Base-by-base conservation (phyloP, 2,888 invertebrate species). In the Perizoma flavofasciatum region DNA sequence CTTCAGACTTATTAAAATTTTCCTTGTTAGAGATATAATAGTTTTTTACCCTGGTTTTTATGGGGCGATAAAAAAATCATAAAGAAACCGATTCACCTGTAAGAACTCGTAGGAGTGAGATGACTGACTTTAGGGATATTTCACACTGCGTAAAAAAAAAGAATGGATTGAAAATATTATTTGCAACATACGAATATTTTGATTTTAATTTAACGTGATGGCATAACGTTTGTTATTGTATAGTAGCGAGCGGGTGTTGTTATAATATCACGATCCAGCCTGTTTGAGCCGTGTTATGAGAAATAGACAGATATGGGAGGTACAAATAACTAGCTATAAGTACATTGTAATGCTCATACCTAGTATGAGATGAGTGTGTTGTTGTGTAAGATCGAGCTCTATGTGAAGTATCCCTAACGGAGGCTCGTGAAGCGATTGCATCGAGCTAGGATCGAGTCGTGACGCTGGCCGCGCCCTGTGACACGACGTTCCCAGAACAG, bases 391-490 rank as follows among this genome's bases (percentile, higher is more conserved):
- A 4, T 6, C 43, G 8, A n/a, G 6, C 53, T 51, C 46, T 7
- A 7, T 63, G 52, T 55, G 47, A 34, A 63, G 49, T 46, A 68
- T 73, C 47, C 58, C 45, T 55, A 79, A 79, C 76, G 71, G 70
- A 62, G 61, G 74, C 73, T 81, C 82, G 82, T 81, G 81, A 70
- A 67, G 63, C 50, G 56, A 83, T 83, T 78, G 53, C 61, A 83
- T 83, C 83, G 67, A 54, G 66, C 47, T 70, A 71, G 71, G 74
- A 74, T 67, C 62, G 51, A 43, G 65, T 81, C 83, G 83, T 82
- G 83, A 79, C 79, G 72, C 60, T 56, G 68, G 60, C 59, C 70
- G 69, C 67, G 69, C 69, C 77, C 72, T 67, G 64, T 64, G 67
- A 74, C 73, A 72, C 65, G 62, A 66, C 59, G 53, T 68, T 66